A percentile compares a stretch with the other conserved stretches of the same genome.
Evolutionary conservation across 2,888 invertebrate species (phyloP).

Genomic region (Eremobia ochroleuca): DNA sequence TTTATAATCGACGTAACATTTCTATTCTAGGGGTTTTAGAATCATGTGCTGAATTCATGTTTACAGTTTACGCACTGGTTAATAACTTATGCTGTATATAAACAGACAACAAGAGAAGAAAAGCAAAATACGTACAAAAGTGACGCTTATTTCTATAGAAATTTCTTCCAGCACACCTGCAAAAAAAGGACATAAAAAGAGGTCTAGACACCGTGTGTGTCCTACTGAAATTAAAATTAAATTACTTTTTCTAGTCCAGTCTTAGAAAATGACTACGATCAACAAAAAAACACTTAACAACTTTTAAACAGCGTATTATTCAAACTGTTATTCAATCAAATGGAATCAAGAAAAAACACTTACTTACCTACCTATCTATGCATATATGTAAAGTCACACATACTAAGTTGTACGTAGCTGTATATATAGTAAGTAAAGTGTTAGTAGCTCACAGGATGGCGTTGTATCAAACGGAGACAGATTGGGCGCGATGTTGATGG

Average conservation of each 20-base stretch:
- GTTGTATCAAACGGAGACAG: constrained; percentile 70
- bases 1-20: too few relatives aligned
- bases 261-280: background rate
- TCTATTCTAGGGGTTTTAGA: too few relatives aligned
- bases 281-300: background rate
- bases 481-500: constrained; percentile 80
- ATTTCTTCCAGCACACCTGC: background rate
- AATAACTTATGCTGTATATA: too few relatives aligned
- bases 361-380: background rate
- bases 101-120: background rate
- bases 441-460: constrained; percentile 49
- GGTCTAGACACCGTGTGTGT: background rate
- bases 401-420: background rate
- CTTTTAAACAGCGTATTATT: background rate
- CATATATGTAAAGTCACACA: background rate
- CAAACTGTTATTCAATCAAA: background rate
- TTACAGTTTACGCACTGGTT: too few relatives aligned
- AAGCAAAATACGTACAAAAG: background rate
- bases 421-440: constrained; percentile 34
- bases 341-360: background rate
- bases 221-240: background rate
- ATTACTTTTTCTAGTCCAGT: background rate
- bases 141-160: background rate
- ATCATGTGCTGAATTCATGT: too few relatives aligned
- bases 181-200: background rate